Conservation (phyloP, 2,113 vertebrate genomes). For the Phaethon lepturus region DNA sequence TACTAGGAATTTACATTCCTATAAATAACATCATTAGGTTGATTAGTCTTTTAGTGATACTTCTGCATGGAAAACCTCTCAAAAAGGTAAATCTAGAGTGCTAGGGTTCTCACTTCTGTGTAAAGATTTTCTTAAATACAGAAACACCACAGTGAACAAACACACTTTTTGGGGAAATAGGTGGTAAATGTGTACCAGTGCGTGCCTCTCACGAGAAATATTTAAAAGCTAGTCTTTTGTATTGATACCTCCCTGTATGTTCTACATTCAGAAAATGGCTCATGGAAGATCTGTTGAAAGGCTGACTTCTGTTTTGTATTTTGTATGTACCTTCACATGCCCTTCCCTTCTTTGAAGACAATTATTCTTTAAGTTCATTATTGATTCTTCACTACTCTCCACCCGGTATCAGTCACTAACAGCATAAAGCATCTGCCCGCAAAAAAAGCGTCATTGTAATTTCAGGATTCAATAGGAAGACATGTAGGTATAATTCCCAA, state of each 20-base stretch:
- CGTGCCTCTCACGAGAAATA: background rate
- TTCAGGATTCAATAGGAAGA: conserved; percentile 46
- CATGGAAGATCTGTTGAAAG: background rate
- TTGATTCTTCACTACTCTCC: background rate
- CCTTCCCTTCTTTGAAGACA: background rate
- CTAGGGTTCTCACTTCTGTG: background rate
- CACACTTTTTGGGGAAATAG: background rate
- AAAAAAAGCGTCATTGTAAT: conserved; percentile 1
- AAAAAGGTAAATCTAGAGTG: background rate
- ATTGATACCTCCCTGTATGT: background rate
- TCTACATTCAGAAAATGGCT: background rate
- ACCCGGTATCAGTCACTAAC: background rate
- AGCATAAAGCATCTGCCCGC: background rate
- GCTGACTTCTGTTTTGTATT: background rate
- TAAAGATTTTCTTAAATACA: background rate
- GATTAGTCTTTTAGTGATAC: background rate
- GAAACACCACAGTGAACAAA: background rate
- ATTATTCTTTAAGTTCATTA: background rate
- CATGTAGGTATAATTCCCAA: conserved; percentile 17
- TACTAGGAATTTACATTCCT: background rate
- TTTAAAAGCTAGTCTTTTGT: background rate
- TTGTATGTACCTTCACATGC: background rate
- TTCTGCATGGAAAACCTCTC: background rate
- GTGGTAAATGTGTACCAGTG: background rate
- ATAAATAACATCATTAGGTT: background rate